These are phyloP conservation scores for Chymomyza amoena DNA, from an alignment of 2,888 invertebrate genomes.

Conservation along the genomic window DNA sequence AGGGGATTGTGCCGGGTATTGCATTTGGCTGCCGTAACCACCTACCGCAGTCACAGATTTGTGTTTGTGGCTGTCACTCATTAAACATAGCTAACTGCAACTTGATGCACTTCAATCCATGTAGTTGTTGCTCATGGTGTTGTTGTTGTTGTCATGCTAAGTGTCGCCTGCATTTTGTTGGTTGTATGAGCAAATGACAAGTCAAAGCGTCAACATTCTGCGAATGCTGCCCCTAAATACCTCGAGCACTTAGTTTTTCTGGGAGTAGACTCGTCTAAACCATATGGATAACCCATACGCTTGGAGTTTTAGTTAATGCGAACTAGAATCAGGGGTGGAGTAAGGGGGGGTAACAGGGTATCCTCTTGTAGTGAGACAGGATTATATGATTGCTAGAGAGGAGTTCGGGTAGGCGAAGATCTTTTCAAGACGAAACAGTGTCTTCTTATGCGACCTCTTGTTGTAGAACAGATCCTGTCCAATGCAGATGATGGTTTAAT, in stretches of 20 bases:
- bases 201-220: conserved; percentile 47
- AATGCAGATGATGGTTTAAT: too few relatives aligned
- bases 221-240: conserved; percentile 43
- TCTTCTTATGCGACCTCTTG: too few relatives aligned
- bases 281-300: too few relatives aligned
- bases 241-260: background rate
- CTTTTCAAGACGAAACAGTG: too few relatives aligned
- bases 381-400: too few relatives aligned
- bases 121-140: conserved; percentile 33
- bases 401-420: too few relatives aligned
- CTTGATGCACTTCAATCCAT: conserved; percentile 31
- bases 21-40: conserved; percentile 42
- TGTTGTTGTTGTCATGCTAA: conserved; percentile 53
- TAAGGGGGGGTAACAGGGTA: background rate
- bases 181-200: conserved; percentile 62
- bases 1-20: background rate
- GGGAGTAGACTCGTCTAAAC: background rate
- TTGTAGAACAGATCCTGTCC: too few relatives aligned
- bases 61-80: conserved; percentile 48
- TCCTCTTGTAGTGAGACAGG: too few relatives aligned
- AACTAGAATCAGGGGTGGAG: conserved; percentile 31
- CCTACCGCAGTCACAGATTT: conserved; percentile 60
- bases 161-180: conserved; percentile 62
- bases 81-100: conserved; percentile 66
- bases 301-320: background rate